Evolutionary conservation across 2,888 invertebrate species (phyloP), one percentile per base, ranked within the genome.

Genomic region (Cosmopolites sordidus): DNA sequence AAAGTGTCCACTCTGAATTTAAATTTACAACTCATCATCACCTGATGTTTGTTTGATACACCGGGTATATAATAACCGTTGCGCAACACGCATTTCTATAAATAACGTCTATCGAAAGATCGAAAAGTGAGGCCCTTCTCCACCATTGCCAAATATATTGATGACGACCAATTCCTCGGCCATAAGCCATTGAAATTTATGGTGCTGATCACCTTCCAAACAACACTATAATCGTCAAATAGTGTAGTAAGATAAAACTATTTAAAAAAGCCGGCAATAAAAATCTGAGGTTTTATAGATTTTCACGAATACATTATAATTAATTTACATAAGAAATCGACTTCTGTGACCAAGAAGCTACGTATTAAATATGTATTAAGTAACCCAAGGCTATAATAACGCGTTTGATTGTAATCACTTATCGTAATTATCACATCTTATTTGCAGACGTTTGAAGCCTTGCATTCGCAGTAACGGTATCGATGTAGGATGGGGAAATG

Each of bases 371-470:
- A 44, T 44, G 50, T 50, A 50, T 50, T 50, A 50, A 50, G 44
- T 50, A 50, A 50, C 44, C 50, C 15, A 40, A 30, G 30, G 50
- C 44, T 29, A 44, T 50, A 50, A 50, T 50, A 50, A 50, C 44
- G 44, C 40, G 44, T 51, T 46, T 42, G 51, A 51, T 51, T 40
- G 42, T 51, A 51, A 45, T 51, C 51, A 51, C 27, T 51, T 51
- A 51, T 51, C 46, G 51, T 51, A 46, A 51, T 51, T 46, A 44
- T 51, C 51, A 40, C 45, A 51, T 40, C 40, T 45, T 51, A 51
- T 51, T 51, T 46, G 46, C 42, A 29, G 40, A 42, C 17, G 40
- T 39, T 27, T 37, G 33, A 33, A 33, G n/a, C 33, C n/a, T 2
- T 12, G 11, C n/a, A 33, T 2, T 33, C 3, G 33, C 11, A 12